Percentiles rank a stretch among this genome's conserved stretches.
phyloP scores from a whole-genome alignment of 2,113 vertebrate genomes.

The Oenanthe melanoleuca region DNA sequence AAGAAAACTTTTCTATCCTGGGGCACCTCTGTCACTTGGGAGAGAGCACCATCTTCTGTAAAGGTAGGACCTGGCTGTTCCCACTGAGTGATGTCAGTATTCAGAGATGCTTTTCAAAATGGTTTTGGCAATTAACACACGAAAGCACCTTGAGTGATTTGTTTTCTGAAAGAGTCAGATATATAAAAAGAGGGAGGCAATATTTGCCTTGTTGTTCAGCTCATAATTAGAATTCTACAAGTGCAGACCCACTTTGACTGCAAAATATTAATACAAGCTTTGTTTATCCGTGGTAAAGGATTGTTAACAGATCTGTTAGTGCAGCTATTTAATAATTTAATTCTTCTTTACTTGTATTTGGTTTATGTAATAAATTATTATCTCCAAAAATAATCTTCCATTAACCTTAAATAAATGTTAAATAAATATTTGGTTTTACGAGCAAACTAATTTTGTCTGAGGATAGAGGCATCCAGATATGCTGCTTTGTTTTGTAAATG shows the following conservation, averaged over 20 bases:
- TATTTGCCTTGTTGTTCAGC: neutral
- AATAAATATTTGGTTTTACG: neutral
- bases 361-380: neutral
- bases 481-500: neutral
- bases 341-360: neutral
- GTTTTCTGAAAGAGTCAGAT: neutral
- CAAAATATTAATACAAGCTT: conserved; percentile 1
- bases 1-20: neutral
- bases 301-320: neutral
- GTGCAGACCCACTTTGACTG: neutral
- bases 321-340: neutral
- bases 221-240: neutral
- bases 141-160: neutral
- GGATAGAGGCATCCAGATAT: neutral
- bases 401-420: neutral
- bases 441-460: neutral
- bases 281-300: neutral
- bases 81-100: neutral
- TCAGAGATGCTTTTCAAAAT: neutral
- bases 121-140: neutral
- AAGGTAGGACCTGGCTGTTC: neutral
- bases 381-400: neutral
- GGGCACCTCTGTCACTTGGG: neutral
- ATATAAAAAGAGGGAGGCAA: neutral
- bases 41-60: too few relatives aligned